phyloP scores from a whole-genome alignment of 1,140 invertebrate genomes.

The Colletes latitarsis region DNA sequence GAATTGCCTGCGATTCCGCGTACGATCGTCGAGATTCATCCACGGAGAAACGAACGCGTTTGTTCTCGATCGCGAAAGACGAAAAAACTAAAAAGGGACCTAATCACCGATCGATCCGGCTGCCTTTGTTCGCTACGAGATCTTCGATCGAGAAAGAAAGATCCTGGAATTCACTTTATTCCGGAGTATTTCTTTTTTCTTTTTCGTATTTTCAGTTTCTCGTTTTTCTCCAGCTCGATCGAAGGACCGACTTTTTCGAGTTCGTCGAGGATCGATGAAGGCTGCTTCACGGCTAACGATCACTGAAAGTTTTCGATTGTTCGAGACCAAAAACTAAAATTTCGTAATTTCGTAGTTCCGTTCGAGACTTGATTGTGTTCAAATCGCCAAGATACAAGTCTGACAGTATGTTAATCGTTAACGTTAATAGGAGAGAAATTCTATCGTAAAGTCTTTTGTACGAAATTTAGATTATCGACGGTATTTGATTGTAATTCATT shows the following conservation, averaged over 20 bases:
- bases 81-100: slow-evolving; percentile 11
- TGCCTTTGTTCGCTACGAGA: slow-evolving; percentile 11
- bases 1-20: not conserved
- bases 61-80: not conserved
- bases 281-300: slow-evolving; percentile 13
- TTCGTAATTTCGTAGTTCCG: slow-evolving; percentile 25
- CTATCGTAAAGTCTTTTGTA: slow-evolving; percentile 15
- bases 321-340: slow-evolving; percentile 27
- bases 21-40: too few relatives aligned
- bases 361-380: slow-evolving; percentile 61
- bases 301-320: slow-evolving; percentile 11
- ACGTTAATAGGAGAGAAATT: not conserved
- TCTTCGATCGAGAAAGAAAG: too few relatives aligned
- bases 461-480: slow-evolving; percentile 13
- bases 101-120: slow-evolving; percentile 28
- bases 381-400: slow-evolving; percentile 41
- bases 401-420: slow-evolving; percentile 15
- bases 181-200: too few relatives aligned
- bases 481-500: slow-evolving; percentile 17
- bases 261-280: not conserved
- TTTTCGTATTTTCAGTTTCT: too few relatives aligned
- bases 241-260: not conserved
- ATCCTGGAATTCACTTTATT: too few relatives aligned
- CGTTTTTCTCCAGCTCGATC: too few relatives aligned
- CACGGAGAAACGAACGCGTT: too few relatives aligned